Base-by-base conservation (phyloP, 2,797 vertebrate genomes). In the Telmatherina bonti region DNA sequence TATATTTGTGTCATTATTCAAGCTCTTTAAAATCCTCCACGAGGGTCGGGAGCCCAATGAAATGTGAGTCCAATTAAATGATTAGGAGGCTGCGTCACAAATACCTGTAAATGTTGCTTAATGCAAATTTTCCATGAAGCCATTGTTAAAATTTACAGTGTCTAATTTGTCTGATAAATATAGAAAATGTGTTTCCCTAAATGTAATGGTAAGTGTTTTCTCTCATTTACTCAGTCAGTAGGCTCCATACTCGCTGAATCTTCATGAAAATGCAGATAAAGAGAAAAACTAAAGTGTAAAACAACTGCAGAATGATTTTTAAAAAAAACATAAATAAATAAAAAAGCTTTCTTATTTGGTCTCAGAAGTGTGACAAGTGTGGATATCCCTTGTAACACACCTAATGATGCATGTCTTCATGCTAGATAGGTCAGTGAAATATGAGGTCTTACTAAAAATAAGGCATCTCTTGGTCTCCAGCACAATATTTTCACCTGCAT, bases 81-180 rank as follows among this genome's bases (percentile, higher is more conserved):
- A 67, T 31, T 59, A 62, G 6, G 76, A 66, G 55, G 75, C 69
- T 63, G 58, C 38, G 47, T 72, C 60, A 76, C 41, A 67, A 56
- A 65, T 59, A 71, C 10, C 36, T 29, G 12, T 61, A 47, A 18
- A 49, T 47, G 55, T 78, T 43, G 57, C 36, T 31, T 73, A 76
- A 81, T 87, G 85, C 78, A 90, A 83, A 88, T 79, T 24, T 72
- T 68, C 63, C 62, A 72, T 74, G 62, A 63, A 66, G 53, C 24
- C 4, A 22, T 55, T 22, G 36, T 58, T n/a, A 67, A 70, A 86
- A 81, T 84, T 31, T 64, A 81, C 61, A 59, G 35, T 69, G 76
- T 90, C 79, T 76, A 86, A 86, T 92, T 89, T 81, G 74, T 79
- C 74, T 79, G 74, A 89, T 89, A 84, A 87, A 89, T 84, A 85